Conservation (phyloP, 2,797 vertebrate species). For the Jordanella pulchra region DNA sequence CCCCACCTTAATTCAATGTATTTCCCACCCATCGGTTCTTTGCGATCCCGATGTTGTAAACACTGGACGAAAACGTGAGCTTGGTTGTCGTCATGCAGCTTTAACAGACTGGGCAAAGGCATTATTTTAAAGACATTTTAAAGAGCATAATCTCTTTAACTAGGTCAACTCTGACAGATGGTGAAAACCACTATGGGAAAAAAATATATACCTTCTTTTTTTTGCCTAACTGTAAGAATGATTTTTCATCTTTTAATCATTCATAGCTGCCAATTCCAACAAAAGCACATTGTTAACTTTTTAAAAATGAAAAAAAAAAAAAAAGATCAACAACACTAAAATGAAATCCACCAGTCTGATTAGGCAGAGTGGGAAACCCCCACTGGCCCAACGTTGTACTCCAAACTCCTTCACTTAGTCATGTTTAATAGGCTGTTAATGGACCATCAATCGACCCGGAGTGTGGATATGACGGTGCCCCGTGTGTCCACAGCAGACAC, state of each 20-base stretch:
- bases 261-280: not conserved
- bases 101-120: not conserved
- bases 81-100: not conserved
- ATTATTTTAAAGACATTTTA: constrained; percentile 3
- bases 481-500: constrained; percentile 60
- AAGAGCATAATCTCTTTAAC: constrained; percentile 1
- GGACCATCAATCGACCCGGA: constrained; percentile 75
- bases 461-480: constrained; percentile 72
- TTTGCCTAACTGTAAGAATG: not conserved
- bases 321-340: constrained; percentile 46
- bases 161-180: constrained; percentile 3
- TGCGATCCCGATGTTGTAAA: not conserved
- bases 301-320: not conserved
- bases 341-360: constrained; percentile 59
- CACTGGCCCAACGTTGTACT: constrained; percentile 65
- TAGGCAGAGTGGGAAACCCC: constrained; percentile 66
- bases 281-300: constrained; percentile 7
- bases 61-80: not conserved
- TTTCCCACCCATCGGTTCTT: not conserved
- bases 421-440: constrained; percentile 80
- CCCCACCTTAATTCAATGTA: not conserved
- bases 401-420: constrained; percentile 71
- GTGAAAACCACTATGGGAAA: not conserved
- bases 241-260: not conserved
- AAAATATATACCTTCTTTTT: not conserved